Base-by-base conservation (phyloP, 2,113 vertebrate genomes). In the Chunga burmeisteri region DNA sequence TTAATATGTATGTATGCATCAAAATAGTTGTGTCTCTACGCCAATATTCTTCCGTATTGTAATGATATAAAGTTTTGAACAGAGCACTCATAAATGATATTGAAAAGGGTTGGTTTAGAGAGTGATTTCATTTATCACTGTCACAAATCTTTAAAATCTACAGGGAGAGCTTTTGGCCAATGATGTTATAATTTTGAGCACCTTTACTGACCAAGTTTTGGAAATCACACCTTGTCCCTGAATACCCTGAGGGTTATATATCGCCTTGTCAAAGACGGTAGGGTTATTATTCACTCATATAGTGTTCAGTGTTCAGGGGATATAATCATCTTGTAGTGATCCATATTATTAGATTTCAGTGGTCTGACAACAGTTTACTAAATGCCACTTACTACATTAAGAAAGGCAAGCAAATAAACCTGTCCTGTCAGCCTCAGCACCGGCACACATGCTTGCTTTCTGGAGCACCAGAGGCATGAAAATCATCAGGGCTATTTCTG, bases 321-420 rank as follows among this genome's bases (percentile, higher is more conserved):
- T 50, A 75, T 80, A 93, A 85, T 34, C 10, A 61, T 88, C 74
- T 80, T 40, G 50, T 93, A 83, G 88, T 83, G 84, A 94, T 91
- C 89, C 46, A 30, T 91, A 63, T 80, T 91, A 90, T 44, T 95
- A 91, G 59, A 90, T 91, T 93, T 91, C 81, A 82, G 58, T 77
- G 75, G 38, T 62, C 55, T 82, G 79, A 90, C 87, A 94, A 81
- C 50, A 34, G 70, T 91, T 91, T 91, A 88, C 74, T 47, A 92
- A 94, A 95, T 85, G 55, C 62, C 42, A 67, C 47, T 78, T 93
- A 50, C 63, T 86, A 3, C 67, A 67, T 85, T 81, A 93, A 79
- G 89, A 91, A 96, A 74, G 52, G 74, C 78, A 85, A 85, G 62
- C 22, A 85, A 75, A 91, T 55, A 93, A 94, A 73, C 72, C 52